Conservation (phyloP, 2,888 invertebrate species). For the Tillus elongatus region DNA sequence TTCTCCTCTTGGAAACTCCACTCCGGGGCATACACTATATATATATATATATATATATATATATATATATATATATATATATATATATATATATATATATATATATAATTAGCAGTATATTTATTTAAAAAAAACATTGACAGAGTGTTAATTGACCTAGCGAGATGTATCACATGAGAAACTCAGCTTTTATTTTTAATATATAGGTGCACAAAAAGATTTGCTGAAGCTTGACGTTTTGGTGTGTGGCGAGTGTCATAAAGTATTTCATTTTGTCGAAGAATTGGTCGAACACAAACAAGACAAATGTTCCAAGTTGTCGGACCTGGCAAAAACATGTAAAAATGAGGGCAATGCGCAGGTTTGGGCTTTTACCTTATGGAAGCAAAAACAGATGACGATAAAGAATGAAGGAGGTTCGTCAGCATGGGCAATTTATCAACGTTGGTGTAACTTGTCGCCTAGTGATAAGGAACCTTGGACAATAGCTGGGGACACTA, state of each 20-base stretch:
- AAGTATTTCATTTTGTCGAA: constrained; percentile 69
- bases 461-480: constrained; percentile 64
- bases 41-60: too few relatives aligned
- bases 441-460: constrained; percentile 75
- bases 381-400: constrained; percentile 55
- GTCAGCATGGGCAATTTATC: constrained; percentile 71
- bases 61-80: too few relatives aligned
- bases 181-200: too few relatives aligned
- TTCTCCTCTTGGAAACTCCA: too few relatives aligned
- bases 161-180: too few relatives aligned
- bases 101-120: too few relatives aligned
- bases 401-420: constrained; percentile 42
- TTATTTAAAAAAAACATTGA: too few relatives aligned
- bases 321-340: constrained; percentile 52
- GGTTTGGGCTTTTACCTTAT: constrained; percentile 76
- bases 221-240: constrained; percentile 67
- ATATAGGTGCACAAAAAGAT: constrained; percentile 66
- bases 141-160: too few relatives aligned
- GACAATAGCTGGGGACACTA: constrained; percentile 70
- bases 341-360: constrained; percentile 71
- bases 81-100: too few relatives aligned
- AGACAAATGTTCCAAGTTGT: constrained; percentile 44
- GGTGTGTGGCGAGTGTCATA: constrained; percentile 76
- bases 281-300: constrained; percentile 67
- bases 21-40: too few relatives aligned